Evolutionary conservation across 2,888 invertebrate species (phyloP).

Genomic region (Brenthis daphne): DNA sequence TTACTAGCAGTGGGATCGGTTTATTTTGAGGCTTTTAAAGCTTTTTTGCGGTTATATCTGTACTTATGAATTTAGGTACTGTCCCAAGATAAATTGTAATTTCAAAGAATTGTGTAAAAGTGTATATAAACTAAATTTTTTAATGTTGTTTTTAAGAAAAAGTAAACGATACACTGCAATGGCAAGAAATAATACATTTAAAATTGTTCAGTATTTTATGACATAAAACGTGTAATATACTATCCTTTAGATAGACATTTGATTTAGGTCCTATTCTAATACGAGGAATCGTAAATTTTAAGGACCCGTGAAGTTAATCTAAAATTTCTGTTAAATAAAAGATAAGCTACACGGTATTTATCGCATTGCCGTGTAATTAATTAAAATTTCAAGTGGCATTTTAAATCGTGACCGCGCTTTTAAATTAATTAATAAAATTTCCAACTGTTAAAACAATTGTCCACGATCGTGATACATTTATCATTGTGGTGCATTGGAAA

Average conservation of each 20-base stretch:
- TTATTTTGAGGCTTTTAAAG: neutral
- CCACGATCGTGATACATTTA: slow-evolving; percentile 45
- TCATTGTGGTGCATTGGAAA: slow-evolving; percentile 44
- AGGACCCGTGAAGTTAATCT: slow-evolving; percentile 30
- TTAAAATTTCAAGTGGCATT: slow-evolving; percentile 39
- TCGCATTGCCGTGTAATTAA: slow-evolving; percentile 37
- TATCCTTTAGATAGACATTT: neutral
- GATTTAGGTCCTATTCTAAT: slow-evolving; percentile 32
- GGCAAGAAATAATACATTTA: too few species aligned
- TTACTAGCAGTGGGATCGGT: neutral
- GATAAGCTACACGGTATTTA: slow-evolving; percentile 39
- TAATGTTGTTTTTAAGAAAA: too few species aligned
- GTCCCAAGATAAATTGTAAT: neutral
- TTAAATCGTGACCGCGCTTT: slow-evolving; percentile 43
- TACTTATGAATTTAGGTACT: neutral
- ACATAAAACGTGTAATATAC: too few species aligned
- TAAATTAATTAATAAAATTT: slow-evolving; percentile 46
- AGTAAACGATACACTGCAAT: too few species aligned
- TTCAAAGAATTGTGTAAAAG: too few species aligned
- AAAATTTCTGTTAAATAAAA: slow-evolving; percentile 41
- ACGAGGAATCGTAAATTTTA: slow-evolving; percentile 36
- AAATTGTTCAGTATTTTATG: too few species aligned
- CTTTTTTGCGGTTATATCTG: neutral
- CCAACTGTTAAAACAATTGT: slow-evolving; percentile 45
- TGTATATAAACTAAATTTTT: too few species aligned